A percentile compares a stretch with the other conserved stretches of the same genome.
Evolutionary conservation across 2,113 vertebrate genomes (phyloP).

Genomic region (Cariama cristata): DNA sequence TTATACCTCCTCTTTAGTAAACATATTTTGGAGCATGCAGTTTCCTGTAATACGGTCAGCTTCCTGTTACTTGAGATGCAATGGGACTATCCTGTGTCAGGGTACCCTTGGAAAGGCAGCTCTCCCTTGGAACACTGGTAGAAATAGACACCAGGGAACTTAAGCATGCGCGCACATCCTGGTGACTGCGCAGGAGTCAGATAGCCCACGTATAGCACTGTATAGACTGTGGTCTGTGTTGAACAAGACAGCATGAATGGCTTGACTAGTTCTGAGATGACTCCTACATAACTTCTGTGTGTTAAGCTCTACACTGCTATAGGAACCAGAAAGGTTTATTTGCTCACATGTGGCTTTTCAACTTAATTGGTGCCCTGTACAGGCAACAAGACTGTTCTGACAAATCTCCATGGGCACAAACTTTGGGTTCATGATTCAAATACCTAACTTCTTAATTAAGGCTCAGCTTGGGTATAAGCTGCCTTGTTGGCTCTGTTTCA

Average conservation of each 20-base stretch:
- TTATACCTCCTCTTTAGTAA: background rate
- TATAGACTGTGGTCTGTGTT: rapidly evolving
- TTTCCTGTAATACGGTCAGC: background rate
- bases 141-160: background rate
- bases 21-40: background rate
- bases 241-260: background rate
- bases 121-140: background rate
- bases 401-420: background rate
- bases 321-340: background rate
- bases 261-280: background rate
- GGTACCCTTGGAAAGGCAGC: background rate
- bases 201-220: background rate
- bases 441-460: background rate
- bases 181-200: background rate
- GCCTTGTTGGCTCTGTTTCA: background rate
- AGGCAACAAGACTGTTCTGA: background rate
- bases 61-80: background rate
- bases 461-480: background rate
- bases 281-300: background rate
- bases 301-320: background rate
- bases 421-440: background rate
- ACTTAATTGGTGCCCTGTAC: background rate
- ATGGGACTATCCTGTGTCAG: background rate
- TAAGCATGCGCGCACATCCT: rapidly evolving
- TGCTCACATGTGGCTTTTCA: background rate